A percentile compares a stretch with the other conserved stretches of the same genome.
These are phyloP conservation scores for Ranitomeya variabilis DNA, from an alignment of 2,113 vertebrate species.

Conservation along the genomic window DNA sequence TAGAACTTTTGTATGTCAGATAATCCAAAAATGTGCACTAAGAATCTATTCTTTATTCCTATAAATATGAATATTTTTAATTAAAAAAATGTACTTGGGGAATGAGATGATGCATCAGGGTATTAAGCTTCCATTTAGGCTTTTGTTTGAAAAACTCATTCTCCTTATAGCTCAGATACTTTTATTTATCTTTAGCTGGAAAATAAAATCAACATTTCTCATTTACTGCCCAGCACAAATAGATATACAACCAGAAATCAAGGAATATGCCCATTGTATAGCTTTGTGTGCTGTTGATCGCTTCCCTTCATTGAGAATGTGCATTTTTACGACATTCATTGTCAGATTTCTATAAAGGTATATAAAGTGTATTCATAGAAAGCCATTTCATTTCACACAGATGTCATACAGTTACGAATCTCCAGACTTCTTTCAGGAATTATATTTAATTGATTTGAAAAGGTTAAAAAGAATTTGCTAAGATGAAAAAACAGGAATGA, in stretches of 20 bases:
- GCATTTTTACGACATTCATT: not conserved
- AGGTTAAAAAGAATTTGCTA: constrained; percentile 30
- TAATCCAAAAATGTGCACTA: too few relatives aligned
- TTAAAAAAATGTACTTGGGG: too few relatives aligned
- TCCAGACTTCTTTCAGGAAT: constrained; percentile 3
- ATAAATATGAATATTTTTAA: too few relatives aligned
- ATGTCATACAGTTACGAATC: not conserved
- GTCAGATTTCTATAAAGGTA: constrained; percentile 3
- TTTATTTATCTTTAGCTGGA: not conserved
- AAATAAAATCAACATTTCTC: not conserved
- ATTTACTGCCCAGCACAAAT: not conserved
- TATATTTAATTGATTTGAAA: constrained; percentile 46
- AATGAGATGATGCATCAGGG: too few relatives aligned
- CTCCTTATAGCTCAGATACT: not conserved
- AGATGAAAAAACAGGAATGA: constrained; percentile 7
- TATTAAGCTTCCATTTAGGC: not conserved
- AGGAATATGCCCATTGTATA: not conserved
- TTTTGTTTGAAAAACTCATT: not conserved
- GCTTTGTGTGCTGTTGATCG: not conserved
- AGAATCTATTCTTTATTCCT: too few relatives aligned
- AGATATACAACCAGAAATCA: not conserved
- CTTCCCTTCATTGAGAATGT: not conserved
- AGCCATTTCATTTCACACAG: constrained; percentile 30
- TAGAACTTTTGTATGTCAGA: too few relatives aligned
- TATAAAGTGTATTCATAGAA: constrained; percentile 36